Evolutionary conservation across 2,113 vertebrate species (phyloP), one percentile per base, ranked within the genome.

Genomic region (Rattus norvegicus): DNA sequence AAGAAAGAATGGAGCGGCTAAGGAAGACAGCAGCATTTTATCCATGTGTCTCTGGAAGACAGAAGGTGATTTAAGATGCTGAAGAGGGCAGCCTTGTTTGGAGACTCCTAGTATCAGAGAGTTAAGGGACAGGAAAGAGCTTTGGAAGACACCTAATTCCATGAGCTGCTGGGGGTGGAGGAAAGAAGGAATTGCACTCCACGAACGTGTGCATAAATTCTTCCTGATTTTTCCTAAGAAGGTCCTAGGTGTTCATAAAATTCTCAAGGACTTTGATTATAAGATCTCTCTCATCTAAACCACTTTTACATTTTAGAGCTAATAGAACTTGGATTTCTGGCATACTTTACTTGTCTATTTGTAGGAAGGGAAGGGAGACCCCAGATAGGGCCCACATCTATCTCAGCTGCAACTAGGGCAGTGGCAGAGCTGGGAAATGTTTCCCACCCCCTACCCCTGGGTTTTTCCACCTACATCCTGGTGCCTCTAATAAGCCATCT

Each of bases 1-100:
- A 81, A 86, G 75, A 73, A 93, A 96, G 80, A 92, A 94, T 7
- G 28, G 20, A 83, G 84, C 4, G 36, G 9, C 89, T 90, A 77
- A 90, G 84, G 86, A 93, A 93, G 61, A 54, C 54, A 87, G 65
- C 20, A 65, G 14, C 87, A 93, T 79, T 91, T 87, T 87, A 95
- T 76, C 75, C 36, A 22, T 87, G 61, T 79, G 97, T 93, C 88
- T 95, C 91, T 92, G n/a, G 59, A 91, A 93, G 69, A 93, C 56
- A 89, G 61, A 92, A 95, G 33, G 56, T 94, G 77, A 93, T 83
- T 94, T 94, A 77, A 95, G 86, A 93, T 93, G 85, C 65, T 63
- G 43, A 94, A 70, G 88, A 95, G 76, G 84, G n/a, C 47, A 4
- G 76, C 90, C 95, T 95, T 95, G 70, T 93, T 92, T 61, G 11